These are phyloP conservation scores for Microplitis manilae DNA, from an alignment of 2,888 invertebrate species.

Conservation along the genomic window DNA sequence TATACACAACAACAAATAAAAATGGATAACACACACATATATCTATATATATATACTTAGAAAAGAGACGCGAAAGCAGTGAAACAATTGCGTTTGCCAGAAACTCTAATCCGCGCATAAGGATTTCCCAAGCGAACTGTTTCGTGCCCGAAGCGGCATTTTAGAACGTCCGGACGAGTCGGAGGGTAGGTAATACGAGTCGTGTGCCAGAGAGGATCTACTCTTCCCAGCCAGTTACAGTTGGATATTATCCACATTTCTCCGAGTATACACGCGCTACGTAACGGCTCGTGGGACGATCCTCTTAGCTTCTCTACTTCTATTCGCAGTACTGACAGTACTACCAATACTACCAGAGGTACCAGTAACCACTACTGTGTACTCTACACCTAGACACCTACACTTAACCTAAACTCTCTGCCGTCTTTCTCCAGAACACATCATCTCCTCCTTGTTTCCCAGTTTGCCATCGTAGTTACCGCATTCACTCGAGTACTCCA, in stretches of 20 bases:
- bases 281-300: constrained; percentile 15
- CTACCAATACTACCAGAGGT: too few relatives aligned
- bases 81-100: constrained; percentile 32
- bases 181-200: constrained; percentile 37
- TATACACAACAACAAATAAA: neutral
- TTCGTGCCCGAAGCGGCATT: constrained; percentile 30
- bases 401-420: neutral
- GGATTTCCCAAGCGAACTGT: constrained; percentile 46
- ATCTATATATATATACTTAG: neutral
- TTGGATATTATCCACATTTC: constrained; percentile 44
- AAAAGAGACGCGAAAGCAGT: constrained; percentile 30
- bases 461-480: neutral
- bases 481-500: constrained; percentile 1
- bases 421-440: neutral
- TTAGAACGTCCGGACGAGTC: constrained; percentile 15
- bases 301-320: constrained; percentile 4
- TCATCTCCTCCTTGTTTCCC: neutral
- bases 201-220: constrained; percentile 37
- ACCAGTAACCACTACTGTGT: too few relatives aligned
- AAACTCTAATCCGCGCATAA: constrained; percentile 45
- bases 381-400: neutral
- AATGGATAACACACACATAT: neutral
- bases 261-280: constrained; percentile 18
- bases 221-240: constrained; percentile 40
- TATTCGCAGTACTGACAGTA: too few relatives aligned